Conservation (phyloP, 92 coral and sea anemone genomes). For the Zoanthus sociatus region DNA sequence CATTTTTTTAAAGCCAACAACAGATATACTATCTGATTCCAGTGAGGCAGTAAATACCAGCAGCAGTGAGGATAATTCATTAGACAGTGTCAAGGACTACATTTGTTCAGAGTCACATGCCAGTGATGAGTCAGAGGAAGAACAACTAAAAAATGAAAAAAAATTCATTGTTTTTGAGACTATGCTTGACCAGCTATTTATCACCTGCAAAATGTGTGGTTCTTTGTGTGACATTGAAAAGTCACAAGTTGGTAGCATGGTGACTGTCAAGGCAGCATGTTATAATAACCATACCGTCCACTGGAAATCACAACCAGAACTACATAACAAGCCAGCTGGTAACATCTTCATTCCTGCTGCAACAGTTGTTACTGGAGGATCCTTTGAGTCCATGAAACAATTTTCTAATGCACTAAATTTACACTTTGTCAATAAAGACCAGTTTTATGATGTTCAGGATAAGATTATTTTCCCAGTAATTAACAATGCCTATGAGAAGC, state of each 20-base stretch:
- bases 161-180: constrained; percentile 45
- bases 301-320: constrained; percentile 42
- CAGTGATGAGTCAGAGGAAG: constrained; percentile 16
- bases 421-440: constrained; percentile 38
- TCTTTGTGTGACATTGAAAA: constrained; percentile 43
- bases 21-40: neutral
- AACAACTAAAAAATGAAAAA: constrained; percentile 29
- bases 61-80: neutral
- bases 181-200: constrained; percentile 36
- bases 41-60: neutral
- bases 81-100: constrained; percentile 22
- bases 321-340: constrained; percentile 37
- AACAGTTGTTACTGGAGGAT: constrained; percentile 39
- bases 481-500: constrained; percentile 17
- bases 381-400: constrained; percentile 32
- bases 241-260: constrained; percentile 33
- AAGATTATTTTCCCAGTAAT: constrained; percentile 25
- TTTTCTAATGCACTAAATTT: constrained; percentile 34
- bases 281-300: constrained; percentile 18
- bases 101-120: constrained; percentile 14
- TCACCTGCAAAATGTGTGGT: constrained; percentile 26
- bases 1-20: neutral
- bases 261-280: constrained; percentile 35
- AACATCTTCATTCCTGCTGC: constrained; percentile 52
- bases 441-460: constrained; percentile 31